Percentiles rank a stretch among this genome's conserved stretches.
Evolutionary conservation across 2,888 invertebrate genomes (phyloP).

Genomic region (Lepidochrysops patricia): DNA sequence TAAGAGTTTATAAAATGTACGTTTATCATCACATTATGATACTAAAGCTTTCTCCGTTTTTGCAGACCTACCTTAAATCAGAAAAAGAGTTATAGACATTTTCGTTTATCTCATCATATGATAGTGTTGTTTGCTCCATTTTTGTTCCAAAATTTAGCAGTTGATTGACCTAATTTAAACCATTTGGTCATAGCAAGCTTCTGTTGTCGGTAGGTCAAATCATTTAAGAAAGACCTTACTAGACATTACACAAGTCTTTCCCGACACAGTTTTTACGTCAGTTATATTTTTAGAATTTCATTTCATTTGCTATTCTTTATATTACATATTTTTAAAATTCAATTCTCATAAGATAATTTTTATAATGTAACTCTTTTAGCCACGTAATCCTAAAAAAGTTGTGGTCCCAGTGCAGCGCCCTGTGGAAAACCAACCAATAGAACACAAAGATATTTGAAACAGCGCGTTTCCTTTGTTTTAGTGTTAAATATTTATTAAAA

Average conservation of each 20-base stretch:
- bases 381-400: no score
- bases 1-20: no score
- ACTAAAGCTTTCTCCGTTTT: no score
- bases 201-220: slow-evolving; percentile 10
- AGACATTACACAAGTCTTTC: slow-evolving; percentile 3
- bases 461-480: slow-evolving; percentile 30
- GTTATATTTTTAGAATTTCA: not conserved
- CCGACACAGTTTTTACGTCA: not conserved
- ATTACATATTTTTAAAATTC: not conserved
- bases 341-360: no score
- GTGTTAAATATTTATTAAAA: slow-evolving; percentile 29
- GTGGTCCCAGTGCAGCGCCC: not conserved
- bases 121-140: not conserved
- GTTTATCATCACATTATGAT: no score
- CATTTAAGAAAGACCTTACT: not conserved
- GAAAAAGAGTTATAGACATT: no score
- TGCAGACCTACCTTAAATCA: no score
- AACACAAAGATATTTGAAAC: not conserved
- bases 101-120: not conserved
- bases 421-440: not conserved
- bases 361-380: no score
- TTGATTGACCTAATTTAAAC: slow-evolving; percentile 5
- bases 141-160: not conserved
- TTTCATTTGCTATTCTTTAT: not conserved
- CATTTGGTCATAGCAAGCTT: not conserved